Evolutionary conservation across 2,113 vertebrate species (phyloP).

Genomic region (Xenopus tropicalis): UCB_Xtro_10.0 CM004449.2:99348501-99349000

Average conservation of each 20-base stretch:
- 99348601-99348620: constrained; percentile 4
- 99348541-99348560: constrained; percentile 3
- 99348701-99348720: neutral
- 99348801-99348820: too few species aligned
- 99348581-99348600: constrained; percentile 8
- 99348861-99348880: too few species aligned
- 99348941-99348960: too few species aligned
- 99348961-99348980: too few species aligned
- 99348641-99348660: constrained; percentile 14
- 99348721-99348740: neutral
- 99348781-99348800: neutral
- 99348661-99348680: constrained; percentile 21
- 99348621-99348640: neutral
- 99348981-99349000: too few species aligned
- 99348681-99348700: constrained; percentile 11
- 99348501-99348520: neutral
- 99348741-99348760: neutral
- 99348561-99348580: constrained; percentile 18
- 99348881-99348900: too few species aligned
- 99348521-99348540: neutral
- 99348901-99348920: too few species aligned
- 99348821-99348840: too few species aligned
- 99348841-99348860: too few species aligned
- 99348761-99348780: neutral
- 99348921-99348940: too few species aligned